Percentiles rank a stretch among this genome's conserved stretches.
Evolutionary conservation across 2,888 invertebrate species (phyloP).

Genomic region (Brenthis hecate): DNA sequence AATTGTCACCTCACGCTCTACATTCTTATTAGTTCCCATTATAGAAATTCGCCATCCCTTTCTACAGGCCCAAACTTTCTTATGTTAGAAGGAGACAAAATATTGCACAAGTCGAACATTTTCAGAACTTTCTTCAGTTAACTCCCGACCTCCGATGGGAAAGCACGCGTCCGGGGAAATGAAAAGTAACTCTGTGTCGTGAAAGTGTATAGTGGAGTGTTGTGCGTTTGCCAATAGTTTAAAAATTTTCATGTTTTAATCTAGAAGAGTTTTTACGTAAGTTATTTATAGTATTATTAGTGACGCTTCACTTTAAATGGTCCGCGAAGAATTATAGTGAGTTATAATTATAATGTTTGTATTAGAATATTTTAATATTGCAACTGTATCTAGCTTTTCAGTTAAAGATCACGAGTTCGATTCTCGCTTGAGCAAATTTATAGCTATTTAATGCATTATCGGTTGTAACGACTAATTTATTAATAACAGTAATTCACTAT

Average conservation of each 20-base stretch:
- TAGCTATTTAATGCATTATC: too few species aligned
- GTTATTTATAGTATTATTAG: not conserved
- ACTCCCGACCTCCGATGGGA: conserved; percentile 31
- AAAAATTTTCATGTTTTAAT: not conserved
- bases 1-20: conserved; percentile 21
- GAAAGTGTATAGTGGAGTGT: conserved; percentile 14
- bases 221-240: conserved; percentile 11
- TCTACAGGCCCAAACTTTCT: not conserved
- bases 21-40: conserved; percentile 26
- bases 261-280: conserved; percentile 5
- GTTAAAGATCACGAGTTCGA: too few species aligned
- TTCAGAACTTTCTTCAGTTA: conserved; percentile 37
- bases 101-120: conserved; percentile 27
- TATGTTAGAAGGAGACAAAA: conserved; percentile 9
- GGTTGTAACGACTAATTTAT: too few species aligned
- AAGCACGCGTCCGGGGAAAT: conserved; percentile 19
- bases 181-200: conserved; percentile 5
- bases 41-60: conserved; percentile 22
- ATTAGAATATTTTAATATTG: not conserved
- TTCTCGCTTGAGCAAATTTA: too few species aligned
- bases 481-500: too few species aligned
- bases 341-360: not conserved
- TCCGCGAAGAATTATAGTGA: not conserved
- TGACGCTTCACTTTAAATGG: not conserved
- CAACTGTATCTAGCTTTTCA: too few species aligned